Evolutionary conservation across 2,797 vertebrate species (phyloP).

Genomic region (Crenichthys baileyi): DNA sequence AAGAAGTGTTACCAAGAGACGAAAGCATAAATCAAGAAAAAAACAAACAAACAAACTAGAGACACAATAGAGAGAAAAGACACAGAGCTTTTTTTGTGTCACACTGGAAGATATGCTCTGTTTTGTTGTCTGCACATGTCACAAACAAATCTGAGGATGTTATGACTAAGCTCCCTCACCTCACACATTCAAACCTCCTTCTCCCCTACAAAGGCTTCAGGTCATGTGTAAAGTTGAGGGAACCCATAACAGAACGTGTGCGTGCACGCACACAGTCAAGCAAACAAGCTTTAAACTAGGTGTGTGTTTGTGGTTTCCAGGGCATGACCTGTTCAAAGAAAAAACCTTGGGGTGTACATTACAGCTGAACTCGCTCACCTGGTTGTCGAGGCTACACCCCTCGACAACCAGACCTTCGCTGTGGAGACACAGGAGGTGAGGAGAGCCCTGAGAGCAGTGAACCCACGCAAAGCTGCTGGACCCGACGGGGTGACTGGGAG

Average conservation of each 20-base stretch:
- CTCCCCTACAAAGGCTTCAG: constrained; percentile 35
- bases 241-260: not conserved
- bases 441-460: too few relatives aligned
- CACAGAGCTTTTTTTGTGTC: not conserved
- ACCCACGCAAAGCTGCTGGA: too few relatives aligned
- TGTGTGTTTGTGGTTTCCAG: constrained; percentile 50
- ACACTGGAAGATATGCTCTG: not conserved
- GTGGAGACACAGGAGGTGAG: too few relatives aligned
- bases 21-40: constrained; percentile 11
- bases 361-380: constrained; percentile 73
- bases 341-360: constrained; percentile 68
- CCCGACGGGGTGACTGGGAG: too few relatives aligned
- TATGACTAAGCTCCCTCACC: constrained; percentile 21
- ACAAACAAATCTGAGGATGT: constrained; percentile 51
- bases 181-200: not conserved
- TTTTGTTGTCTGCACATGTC: not conserved
- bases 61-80: not conserved
- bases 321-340: constrained; percentile 70
- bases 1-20: not conserved
- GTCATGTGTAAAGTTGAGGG: constrained; percentile 38
- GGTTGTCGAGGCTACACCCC: too few relatives aligned
- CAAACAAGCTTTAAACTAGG: constrained; percentile 50
- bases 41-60: not conserved
- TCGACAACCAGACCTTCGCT: too few relatives aligned
- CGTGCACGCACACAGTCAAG: not conserved